Evolutionary conservation across 2,797 vertebrate species (phyloP).

Genomic region (Girardinus metallicus): DNA sequence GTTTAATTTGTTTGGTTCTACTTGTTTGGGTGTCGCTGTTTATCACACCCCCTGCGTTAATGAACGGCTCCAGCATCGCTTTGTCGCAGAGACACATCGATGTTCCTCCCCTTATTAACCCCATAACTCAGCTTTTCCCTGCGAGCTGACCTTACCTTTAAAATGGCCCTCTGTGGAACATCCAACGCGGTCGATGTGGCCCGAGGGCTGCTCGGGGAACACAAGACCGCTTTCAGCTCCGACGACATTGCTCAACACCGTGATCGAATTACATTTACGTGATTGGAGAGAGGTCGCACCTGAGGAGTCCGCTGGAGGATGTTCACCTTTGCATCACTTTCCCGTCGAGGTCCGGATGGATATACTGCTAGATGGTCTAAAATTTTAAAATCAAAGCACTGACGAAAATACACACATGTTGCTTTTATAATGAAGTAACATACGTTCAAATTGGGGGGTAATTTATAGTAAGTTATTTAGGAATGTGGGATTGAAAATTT

Average conservation of each 20-base stretch:
- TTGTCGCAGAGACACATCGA: conserved; percentile 50
- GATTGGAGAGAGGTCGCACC: neutral
- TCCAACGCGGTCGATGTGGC: conserved; percentile 56
- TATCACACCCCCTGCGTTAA: conserved; percentile 49
- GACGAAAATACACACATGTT: neutral
- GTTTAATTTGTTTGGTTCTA: conserved; percentile 14
- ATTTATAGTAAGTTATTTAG: neutral
- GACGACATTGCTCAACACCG: conserved; percentile 16
- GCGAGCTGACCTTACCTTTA: conserved; percentile 49
- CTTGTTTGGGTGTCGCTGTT: conserved; percentile 28
- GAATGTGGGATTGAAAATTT: neutral
- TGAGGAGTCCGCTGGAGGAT: neutral
- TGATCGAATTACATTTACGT: conserved; percentile 40
- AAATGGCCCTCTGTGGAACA: conserved; percentile 34
- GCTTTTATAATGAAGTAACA: neutral
- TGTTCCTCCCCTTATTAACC: conserved; percentile 70
- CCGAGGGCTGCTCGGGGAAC: conserved; percentile 50
- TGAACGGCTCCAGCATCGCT: conserved; percentile 42
- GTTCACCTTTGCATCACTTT: neutral
- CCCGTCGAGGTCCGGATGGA: neutral
- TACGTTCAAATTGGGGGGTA: neutral
- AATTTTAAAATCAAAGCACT: neutral
- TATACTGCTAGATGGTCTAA: neutral
- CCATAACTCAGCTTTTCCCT: conserved; percentile 68
- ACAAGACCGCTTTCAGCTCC: conserved; percentile 10